Conservation (phyloP, 2,888 invertebrate species). For the Clusia tigrina region DNA sequence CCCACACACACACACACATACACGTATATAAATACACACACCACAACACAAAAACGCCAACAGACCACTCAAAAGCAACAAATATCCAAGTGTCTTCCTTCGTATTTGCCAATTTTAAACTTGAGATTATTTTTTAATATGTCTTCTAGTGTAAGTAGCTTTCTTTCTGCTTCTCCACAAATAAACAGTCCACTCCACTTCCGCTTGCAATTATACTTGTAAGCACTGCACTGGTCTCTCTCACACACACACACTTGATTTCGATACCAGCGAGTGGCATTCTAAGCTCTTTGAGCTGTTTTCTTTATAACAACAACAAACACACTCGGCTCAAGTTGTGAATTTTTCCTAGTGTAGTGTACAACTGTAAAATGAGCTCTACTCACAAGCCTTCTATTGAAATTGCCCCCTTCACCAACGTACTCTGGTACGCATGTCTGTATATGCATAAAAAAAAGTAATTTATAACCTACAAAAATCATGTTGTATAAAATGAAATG, state of each 20-base stretch:
- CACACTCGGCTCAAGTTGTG: too few relatives aligned
- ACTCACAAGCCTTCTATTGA: slow-evolving; percentile 12
- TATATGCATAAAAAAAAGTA: slow-evolving; percentile 9
- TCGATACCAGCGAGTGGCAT: too few relatives aligned
- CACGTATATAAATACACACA: too few relatives aligned
- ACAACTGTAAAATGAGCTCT: slow-evolving; percentile 15
- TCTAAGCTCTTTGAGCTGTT: too few relatives aligned
- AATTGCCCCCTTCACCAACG: slow-evolving; percentile 8
- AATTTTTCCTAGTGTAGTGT: too few relatives aligned
- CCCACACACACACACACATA: slow-evolving; percentile 31
- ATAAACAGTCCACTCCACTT: too few relatives aligned
- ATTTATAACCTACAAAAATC: slow-evolving; percentile 42
- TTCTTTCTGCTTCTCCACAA: slow-evolving; percentile 15
- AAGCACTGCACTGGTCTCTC: too few relatives aligned
- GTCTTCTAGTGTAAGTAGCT: not conserved
- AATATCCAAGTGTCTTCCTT: slow-evolving; percentile 1
- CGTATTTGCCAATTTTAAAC: slow-evolving; percentile 22
- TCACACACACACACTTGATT: too few relatives aligned
- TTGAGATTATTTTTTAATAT: slow-evolving; percentile 44
- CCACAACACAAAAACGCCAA: too few relatives aligned
- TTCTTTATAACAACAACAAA: too few relatives aligned
- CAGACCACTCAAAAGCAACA: slow-evolving; percentile 29
- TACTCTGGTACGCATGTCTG: not conserved
- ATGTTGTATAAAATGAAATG: slow-evolving; percentile 57
- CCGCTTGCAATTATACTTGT: too few relatives aligned